Evolutionary conservation across 2,888 invertebrate genomes (phyloP).

Genomic region (Seira sanloemensis): DNA sequence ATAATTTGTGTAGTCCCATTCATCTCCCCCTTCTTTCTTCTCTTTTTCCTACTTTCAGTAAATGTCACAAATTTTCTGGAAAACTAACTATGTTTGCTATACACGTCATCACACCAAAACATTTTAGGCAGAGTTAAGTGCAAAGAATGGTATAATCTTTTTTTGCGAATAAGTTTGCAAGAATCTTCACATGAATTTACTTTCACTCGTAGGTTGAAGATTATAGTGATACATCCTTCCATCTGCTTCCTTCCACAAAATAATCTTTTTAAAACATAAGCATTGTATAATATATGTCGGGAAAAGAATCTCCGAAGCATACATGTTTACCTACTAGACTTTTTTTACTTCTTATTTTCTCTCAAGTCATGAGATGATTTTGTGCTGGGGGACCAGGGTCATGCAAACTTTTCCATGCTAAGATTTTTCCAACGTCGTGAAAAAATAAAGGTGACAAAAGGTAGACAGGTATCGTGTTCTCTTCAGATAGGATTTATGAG

Average conservation of each 20-base stretch:
- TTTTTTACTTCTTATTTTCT: neutral
- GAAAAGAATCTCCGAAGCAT: neutral
- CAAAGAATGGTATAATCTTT: slow-evolving; percentile 2
- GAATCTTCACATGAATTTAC: slow-evolving; percentile 10
- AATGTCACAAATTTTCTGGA: slow-evolving; percentile 6
- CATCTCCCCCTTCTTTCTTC: slow-evolving; percentile 31
- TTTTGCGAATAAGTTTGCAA: neutral
- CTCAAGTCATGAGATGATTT: neutral
- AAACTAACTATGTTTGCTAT: slow-evolving; percentile 6
- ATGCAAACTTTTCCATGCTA: slow-evolving; percentile 7
- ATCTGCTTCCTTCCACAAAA: neutral
- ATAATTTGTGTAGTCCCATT: slow-evolving; percentile 23
- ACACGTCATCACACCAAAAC: slow-evolving; percentile 3
- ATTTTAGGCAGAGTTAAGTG: neutral
- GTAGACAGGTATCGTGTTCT: neutral
- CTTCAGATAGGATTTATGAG: neutral
- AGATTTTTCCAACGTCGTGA: neutral
- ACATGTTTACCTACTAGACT: too few species aligned
- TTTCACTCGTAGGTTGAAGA: neutral
- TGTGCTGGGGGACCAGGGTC: neutral
- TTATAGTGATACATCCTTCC: neutral
- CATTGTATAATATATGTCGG: neutral
- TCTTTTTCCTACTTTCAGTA: neutral
- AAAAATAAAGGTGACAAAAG: slow-evolving; percentile 47
- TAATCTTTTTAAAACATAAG: neutral